phyloP scores from a whole-genome alignment of 2,797 vertebrate species.

The Megalops cyprinoides region DNA sequence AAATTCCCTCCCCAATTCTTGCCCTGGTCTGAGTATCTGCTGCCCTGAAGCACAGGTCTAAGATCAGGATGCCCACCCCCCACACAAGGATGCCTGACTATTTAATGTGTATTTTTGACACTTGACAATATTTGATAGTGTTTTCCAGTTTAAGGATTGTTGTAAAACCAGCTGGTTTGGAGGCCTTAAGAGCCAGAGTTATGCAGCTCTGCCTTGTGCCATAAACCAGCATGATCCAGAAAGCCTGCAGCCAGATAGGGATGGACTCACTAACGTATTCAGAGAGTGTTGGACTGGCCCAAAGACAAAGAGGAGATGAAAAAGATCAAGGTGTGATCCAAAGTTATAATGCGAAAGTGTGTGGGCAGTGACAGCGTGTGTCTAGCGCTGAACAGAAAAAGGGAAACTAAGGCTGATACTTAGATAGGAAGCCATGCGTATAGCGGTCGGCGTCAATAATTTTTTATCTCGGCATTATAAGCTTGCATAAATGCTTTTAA shows the following conservation, averaged over 20 bases:
- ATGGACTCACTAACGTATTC: conserved; percentile 12
- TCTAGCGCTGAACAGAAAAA: background rate
- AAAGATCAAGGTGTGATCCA: conserved; percentile 8
- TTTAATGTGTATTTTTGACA: background rate
- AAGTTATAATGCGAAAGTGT: background rate
- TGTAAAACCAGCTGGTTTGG: too few species aligned
- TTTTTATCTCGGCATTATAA: background rate
- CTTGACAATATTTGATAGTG: too few species aligned
- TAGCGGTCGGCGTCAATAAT: background rate
- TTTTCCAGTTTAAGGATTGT: too few species aligned
- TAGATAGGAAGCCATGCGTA: background rate
- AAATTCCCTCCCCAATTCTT: background rate
- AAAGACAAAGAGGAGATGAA: conserved; percentile 19
- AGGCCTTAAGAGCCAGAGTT: background rate
- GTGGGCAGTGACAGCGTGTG: background rate
- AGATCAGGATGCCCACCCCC: background rate
- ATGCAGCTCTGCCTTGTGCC: background rate
- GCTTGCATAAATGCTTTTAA: background rate
- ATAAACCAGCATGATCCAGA: background rate
- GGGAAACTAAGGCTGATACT: background rate
- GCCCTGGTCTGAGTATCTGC: background rate
- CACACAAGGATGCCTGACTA: too few species aligned
- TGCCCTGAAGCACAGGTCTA: background rate
- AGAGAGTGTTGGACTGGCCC: background rate
- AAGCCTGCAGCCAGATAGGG: background rate